Conservation (phyloP, 2,113 vertebrate species). For the Apeltes quadracus region DNA sequence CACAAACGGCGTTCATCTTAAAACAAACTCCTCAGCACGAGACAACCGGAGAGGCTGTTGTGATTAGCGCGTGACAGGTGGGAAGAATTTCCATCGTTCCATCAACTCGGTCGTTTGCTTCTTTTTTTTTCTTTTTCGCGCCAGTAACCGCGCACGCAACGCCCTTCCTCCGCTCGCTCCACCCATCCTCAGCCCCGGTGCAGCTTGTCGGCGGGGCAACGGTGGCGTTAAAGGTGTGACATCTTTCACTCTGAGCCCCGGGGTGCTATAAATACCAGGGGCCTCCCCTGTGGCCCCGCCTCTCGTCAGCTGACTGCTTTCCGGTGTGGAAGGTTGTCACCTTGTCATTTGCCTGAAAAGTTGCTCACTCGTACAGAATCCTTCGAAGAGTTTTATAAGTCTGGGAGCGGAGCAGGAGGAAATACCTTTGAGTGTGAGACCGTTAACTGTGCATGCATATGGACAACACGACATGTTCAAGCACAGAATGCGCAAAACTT, state of each 20-base stretch:
- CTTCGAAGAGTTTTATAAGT: neutral
- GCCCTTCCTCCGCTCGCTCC: constrained; percentile 8
- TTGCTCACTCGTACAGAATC: neutral
- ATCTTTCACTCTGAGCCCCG: constrained; percentile 80
- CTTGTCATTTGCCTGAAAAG: constrained; percentile 3
- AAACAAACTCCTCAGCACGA: constrained; percentile 40
- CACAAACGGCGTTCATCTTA: constrained; percentile 38
- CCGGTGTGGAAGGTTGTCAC: neutral
- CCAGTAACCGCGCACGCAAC: too few species aligned
- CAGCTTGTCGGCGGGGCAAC: constrained; percentile 79
- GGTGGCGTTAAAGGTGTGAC: constrained; percentile 81
- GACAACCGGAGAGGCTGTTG: constrained; percentile 35
- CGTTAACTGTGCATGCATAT: neutral
- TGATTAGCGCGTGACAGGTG: constrained; percentile 62
- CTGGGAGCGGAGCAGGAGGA: neutral
- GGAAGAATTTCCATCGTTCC: constrained; percentile 29
- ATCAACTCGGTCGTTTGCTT: constrained; percentile 24
- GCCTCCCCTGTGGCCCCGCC: constrained; percentile 69
- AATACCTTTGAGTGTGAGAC: neutral
- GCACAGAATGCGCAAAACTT: neutral
- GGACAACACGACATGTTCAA: neutral
- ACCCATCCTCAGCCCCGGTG: constrained; percentile 69
- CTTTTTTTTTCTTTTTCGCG: neutral
- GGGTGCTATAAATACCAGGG: constrained; percentile 80
- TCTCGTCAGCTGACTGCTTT: constrained; percentile 49